Conservation (phyloP, 2,888 invertebrate species). For the Andrena trimmerana region DNA sequence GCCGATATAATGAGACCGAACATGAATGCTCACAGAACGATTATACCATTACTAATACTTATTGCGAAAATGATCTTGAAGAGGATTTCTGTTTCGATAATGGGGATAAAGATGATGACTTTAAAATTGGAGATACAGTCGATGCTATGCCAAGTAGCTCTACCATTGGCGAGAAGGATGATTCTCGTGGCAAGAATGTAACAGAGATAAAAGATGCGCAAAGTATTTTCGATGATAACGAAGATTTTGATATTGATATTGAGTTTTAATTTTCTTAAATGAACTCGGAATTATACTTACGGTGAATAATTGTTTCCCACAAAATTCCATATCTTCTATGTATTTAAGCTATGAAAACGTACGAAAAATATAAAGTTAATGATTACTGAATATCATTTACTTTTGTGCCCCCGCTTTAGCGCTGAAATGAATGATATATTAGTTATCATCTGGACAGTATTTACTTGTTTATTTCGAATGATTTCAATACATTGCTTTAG, state of each 20-base stretch:
- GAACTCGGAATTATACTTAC: not conserved
- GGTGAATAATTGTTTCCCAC: not conserved
- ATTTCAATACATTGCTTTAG: slow-evolving; percentile 65
- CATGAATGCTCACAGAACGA: not conserved
- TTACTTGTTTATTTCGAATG: slow-evolving; percentile 60
- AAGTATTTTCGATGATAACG: slow-evolving; percentile 60
- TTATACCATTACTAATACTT: not conserved
- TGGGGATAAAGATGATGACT: not conserved
- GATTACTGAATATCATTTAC: not conserved
- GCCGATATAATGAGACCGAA: not conserved
- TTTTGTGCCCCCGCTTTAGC: not conserved
- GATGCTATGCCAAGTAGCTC: not conserved
- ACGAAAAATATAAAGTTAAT: not conserved
- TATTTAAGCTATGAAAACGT: not conserved
- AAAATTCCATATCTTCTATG: not conserved
- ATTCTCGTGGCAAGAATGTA: not conserved
- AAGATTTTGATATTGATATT: slow-evolving; percentile 66
- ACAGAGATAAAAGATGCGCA: not conserved
- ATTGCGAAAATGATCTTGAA: not conserved
- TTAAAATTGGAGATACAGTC: not conserved
- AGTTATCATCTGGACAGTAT: slow-evolving; percentile 50
- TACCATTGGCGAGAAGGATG: not conserved
- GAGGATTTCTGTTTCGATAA: not conserved
- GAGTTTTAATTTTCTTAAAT: slow-evolving; percentile 65
- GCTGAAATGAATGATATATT: slow-evolving; percentile 1